A percentile compares a stretch with the other conserved stretches of the same genome.
Conservation (phyloP, 2,888 invertebrate species). For the Rotaria sp. region DNA sequence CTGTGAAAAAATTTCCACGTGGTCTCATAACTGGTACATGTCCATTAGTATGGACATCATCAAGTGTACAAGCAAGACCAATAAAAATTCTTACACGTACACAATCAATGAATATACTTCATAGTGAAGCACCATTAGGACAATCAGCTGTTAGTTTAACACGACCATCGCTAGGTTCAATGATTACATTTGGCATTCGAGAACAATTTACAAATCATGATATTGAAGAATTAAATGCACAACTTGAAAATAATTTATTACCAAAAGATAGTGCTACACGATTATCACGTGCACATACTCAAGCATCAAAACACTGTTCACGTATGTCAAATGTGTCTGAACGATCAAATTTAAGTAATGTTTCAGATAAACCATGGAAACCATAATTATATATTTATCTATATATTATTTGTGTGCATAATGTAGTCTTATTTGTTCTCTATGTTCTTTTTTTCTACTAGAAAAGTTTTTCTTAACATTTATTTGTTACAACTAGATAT, state of each 20-base stretch:
- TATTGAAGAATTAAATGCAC: slow-evolving; percentile 32
- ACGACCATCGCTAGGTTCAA: not conserved
- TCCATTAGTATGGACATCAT: slow-evolving; percentile 42
- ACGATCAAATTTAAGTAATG: slow-evolving; percentile 32
- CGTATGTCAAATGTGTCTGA: slow-evolving; percentile 26
- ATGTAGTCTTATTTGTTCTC: not conserved
- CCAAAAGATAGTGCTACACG: not conserved
- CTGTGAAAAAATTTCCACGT: slow-evolving; percentile 50
- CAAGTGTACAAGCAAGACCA: not conserved
- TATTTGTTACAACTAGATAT: not conserved
- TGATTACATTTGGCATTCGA: slow-evolving; percentile 20
- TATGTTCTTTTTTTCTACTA: not conserved
- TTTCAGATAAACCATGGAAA: slow-evolving; percentile 40
- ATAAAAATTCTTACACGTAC: not conserved
- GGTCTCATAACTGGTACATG: slow-evolving; percentile 51
- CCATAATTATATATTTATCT: not conserved
- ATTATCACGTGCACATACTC: slow-evolving; percentile 24
- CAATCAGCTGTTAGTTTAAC: not conserved
- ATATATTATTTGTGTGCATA: not conserved
- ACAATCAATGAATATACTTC: not conserved
- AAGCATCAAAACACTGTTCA: slow-evolving; percentile 19
- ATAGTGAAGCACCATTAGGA: not conserved
- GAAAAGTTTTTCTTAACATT: not conserved
- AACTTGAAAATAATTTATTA: slow-evolving; percentile 28
- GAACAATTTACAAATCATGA: slow-evolving; percentile 36